Evolutionary conservation across 1,140 invertebrate genomes (phyloP).

Genomic region (Paralvinella palmiformis): DNA sequence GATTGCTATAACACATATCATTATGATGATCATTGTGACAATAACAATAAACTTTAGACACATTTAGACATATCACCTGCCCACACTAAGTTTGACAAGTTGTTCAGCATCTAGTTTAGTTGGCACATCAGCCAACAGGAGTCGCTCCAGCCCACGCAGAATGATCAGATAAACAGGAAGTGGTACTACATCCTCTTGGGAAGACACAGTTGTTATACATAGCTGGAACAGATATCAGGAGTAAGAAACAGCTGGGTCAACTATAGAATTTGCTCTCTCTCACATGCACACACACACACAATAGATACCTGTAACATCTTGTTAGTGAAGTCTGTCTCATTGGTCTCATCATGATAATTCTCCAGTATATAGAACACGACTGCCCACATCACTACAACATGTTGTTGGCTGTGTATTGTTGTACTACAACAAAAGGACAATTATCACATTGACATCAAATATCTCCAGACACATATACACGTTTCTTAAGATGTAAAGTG

Average conservation of each 20-base stretch:
- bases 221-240: conserved; percentile 30
- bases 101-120: conserved; percentile 59
- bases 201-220: conserved; percentile 41
- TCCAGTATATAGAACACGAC: conserved; percentile 66
- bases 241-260: not conserved
- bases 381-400: conserved; percentile 62
- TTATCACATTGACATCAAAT: too few species aligned
- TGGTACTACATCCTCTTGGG: conserved; percentile 42
- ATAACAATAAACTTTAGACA: not conserved
- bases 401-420: conserved; percentile 58
- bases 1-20: too few species aligned
- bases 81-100: conserved; percentile 67
- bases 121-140: conserved; percentile 60
- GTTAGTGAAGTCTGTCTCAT: conserved; percentile 49
- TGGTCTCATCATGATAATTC: conserved; percentile 48
- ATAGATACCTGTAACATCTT: conserved; percentile 31
- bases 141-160: conserved; percentile 65
- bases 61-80: conserved; percentile 54
- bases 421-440: conserved; percentile 28
- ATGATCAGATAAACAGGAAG: conserved; percentile 47
- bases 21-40: too few species aligned
- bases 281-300: not conserved
- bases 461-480: too few species aligned
- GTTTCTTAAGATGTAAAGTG: conserved; percentile 7
- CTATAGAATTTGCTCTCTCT: too few species aligned